Base-by-base conservation (phyloP, 2,888 invertebrate genomes). In the Rhimphoctona megacephalus region DNA sequence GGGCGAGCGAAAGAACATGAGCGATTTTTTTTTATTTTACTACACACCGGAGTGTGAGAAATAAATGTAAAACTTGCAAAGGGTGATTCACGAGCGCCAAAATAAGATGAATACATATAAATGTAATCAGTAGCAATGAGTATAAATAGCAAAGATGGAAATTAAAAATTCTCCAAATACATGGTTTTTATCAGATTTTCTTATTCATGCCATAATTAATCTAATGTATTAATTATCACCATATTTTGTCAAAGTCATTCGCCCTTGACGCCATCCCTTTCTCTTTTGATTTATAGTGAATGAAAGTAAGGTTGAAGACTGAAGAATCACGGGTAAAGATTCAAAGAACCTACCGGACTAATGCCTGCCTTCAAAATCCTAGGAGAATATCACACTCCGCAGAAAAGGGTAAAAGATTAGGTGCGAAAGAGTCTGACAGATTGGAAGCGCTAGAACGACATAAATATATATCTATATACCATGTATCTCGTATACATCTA, bases 371-470 rank as follows among this genome's bases (percentile, higher is more conserved):
- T 11, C 30, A 61, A 46, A 46, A 46, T 61, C 52, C 22, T 43
- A 61, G 36, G 69, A 39, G 72, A 73, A 76, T 54, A 66, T 66
- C 61, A 46, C 49, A 57, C 43, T 46, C 14, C 22, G 80, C 19
- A 54, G 54, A 54, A 72, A 77, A n/a, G 66, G 54, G 64, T 72
- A 57, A 46, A 81, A 70, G 72, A 79, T 52, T 76, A 81, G 77
- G 66, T 77, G 81, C 73, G 73, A 81, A 73, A 73, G 36, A 57
- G 57, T 72, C 30, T 77, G 73, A 81, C 72, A 73, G 77, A 85
- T 81, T 49, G 72, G 61, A 70, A 72, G 66, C 57, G 66, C 14
- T 36, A 30, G 49, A 72, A 72, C 39, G 70, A 81, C 22, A 49
- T 52, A 36, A 25, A 61, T 22, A 52, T 43, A n/a, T 30, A 25